phyloP scores from a whole-genome alignment of 2,113 vertebrate genomes.

The Cyprinodon tularosa region DNA sequence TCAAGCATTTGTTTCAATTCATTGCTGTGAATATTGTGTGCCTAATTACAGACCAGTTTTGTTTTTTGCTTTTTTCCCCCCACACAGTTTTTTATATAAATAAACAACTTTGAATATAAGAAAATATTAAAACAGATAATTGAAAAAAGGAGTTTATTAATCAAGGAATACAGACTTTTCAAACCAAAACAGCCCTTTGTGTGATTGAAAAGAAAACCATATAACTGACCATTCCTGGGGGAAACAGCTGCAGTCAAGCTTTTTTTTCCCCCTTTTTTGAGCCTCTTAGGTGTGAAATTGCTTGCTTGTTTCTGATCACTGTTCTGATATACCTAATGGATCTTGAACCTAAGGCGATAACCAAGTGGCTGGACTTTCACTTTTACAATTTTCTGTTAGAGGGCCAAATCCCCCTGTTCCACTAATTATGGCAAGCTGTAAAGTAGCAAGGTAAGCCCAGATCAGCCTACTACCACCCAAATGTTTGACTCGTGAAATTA shows the following conservation, averaged over 20 bases:
- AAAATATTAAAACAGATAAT: background rate
- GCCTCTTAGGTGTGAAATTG: background rate
- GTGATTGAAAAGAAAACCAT: background rate
- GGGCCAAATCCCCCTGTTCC: too few species aligned
- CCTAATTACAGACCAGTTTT: too few species aligned
- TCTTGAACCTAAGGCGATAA: too few species aligned
- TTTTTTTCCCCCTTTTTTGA: background rate
- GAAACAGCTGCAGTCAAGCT: background rate
- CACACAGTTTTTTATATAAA: background rate
- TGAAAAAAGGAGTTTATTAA: background rate
- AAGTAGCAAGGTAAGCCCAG: too few species aligned
- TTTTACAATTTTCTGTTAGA: too few species aligned
- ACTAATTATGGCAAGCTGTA: too few species aligned
- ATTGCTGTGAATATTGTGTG: background rate
- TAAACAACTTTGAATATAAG: background rate
- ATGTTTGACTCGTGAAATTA: too few species aligned
- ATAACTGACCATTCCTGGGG: background rate
- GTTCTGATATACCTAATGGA: too few species aligned
- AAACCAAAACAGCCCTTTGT: background rate
- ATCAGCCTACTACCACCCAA: too few species aligned
- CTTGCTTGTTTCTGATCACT: too few species aligned
- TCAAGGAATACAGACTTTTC: background rate
- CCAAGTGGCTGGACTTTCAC: too few species aligned
- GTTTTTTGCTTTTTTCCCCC: background rate
- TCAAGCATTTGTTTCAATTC: conserved; percentile 27